These are phyloP conservation scores for Capitella teleta DNA, from an alignment of 1,140 invertebrate species.

Conservation along the genomic window DNA sequence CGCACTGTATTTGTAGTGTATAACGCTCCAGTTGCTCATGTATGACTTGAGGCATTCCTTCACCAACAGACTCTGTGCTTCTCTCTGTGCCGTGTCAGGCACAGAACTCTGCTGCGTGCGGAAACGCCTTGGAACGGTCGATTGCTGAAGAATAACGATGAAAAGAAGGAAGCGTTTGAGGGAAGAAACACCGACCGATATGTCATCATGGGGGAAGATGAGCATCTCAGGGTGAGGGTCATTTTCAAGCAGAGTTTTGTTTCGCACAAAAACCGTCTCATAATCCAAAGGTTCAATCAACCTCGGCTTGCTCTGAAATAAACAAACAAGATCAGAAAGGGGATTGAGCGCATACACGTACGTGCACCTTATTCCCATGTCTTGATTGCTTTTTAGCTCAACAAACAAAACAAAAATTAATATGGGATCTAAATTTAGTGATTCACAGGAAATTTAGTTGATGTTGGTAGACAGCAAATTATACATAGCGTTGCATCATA, in stretches of 20 bases:
- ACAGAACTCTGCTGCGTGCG: conserved; percentile 64
- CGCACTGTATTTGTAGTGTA: conserved; percentile 75
- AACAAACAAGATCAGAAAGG: too few species aligned
- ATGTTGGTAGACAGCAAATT: too few species aligned
- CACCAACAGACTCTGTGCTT: conserved; percentile 57
- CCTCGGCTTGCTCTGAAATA: conserved; percentile 60
- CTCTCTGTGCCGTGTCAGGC: conserved; percentile 39
- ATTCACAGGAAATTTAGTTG: too few species aligned
- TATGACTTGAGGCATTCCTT: conserved; percentile 78
- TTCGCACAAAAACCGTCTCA: conserved; percentile 76
- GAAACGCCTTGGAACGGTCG: conserved; percentile 62
- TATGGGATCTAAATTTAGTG: too few species aligned
- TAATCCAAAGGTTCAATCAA: conserved; percentile 78
- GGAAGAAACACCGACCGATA: conserved; percentile 57
- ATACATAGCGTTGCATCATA: too few species aligned
- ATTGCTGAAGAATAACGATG: conserved; percentile 50
- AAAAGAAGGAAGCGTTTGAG: neutral
- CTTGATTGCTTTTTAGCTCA: too few species aligned
- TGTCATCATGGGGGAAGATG: conserved; percentile 80
- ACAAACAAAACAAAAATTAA: too few species aligned
- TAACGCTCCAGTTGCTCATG: conserved; percentile 70
- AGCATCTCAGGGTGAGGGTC: conserved; percentile 80
- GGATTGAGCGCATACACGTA: too few species aligned
- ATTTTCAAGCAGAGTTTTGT: conserved; percentile 82
- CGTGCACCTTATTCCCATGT: too few species aligned